phyloP scores from a whole-genome alignment of 2,888 invertebrate genomes.

The Cerastoderma edule region DNA sequence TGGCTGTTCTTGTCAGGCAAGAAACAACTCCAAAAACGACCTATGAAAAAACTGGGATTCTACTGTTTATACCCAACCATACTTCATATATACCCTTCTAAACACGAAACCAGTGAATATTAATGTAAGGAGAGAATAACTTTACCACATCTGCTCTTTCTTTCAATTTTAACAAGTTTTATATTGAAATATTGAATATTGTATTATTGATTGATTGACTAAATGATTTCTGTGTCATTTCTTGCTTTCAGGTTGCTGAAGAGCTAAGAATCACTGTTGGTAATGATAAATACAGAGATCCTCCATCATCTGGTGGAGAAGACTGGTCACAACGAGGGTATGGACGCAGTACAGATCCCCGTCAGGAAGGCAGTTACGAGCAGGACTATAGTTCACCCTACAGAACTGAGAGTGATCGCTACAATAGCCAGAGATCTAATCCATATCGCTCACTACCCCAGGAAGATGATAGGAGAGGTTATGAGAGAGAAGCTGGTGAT shows the following conservation, averaged over 20 bases:
- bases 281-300: constrained; percentile 66
- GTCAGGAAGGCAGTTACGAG: constrained; percentile 37
- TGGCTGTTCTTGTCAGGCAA: too few species aligned
- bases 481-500: constrained; percentile 48
- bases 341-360: constrained; percentile 51
- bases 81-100: too few species aligned
- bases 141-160: too few species aligned
- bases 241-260: constrained; percentile 49
- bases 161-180: too few species aligned
- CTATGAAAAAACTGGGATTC: too few species aligned
- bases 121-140: too few species aligned
- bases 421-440: constrained; percentile 25
- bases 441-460: constrained; percentile 6
- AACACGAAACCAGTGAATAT: too few species aligned
- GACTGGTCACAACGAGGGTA: constrained; percentile 10
- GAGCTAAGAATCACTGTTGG: constrained; percentile 71
- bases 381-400: not conserved
- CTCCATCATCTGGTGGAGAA: too few species aligned
- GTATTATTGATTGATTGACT: not conserved
- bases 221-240: not conserved
- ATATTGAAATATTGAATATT: not conserved
- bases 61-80: too few species aligned
- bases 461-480: constrained; percentile 29
- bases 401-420: not conserved
- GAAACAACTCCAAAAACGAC: too few species aligned